A percentile compares a stretch with the other conserved stretches of the same genome.
phyloP scores from a whole-genome alignment of 2,113 vertebrate species.

The Condylura cristata region DNA sequence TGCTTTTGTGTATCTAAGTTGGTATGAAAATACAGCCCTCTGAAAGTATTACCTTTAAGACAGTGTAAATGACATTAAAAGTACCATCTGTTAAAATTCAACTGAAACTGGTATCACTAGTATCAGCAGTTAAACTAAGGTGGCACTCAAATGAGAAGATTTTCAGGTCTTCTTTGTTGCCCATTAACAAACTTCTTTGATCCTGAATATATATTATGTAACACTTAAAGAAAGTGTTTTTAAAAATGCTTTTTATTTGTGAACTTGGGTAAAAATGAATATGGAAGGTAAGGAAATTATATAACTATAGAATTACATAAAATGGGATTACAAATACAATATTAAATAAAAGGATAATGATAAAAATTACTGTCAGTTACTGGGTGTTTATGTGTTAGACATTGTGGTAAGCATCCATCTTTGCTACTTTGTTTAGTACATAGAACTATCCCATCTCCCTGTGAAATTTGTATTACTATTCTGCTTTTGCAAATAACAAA shows the following conservation, averaged over 20 bases:
- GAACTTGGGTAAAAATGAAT: background rate
- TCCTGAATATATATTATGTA: background rate
- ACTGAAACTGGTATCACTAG: background rate
- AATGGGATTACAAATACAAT: background rate
- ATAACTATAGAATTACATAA: constrained; percentile 1
- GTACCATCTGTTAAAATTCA: constrained; percentile 33
- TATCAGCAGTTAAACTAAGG: background rate
- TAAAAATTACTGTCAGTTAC: background rate
- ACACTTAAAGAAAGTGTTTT: background rate
- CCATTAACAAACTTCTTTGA: background rate
- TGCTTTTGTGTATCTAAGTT: background rate
- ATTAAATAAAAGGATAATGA: constrained; percentile 3
- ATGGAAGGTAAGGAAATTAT: background rate
- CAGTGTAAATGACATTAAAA: background rate
- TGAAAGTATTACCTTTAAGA: background rate
- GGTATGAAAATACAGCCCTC: background rate
- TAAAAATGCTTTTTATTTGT: background rate
- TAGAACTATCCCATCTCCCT: background rate
- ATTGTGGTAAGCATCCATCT: background rate
- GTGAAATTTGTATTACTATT: background rate
- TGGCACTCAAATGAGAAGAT: background rate
- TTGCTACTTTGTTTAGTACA: background rate
- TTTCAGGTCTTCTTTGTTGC: background rate
- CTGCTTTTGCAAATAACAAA: background rate
- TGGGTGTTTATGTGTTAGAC: background rate